Base-by-base conservation (phyloP, 2,888 invertebrate genomes). In the Trisateles emortualis region DNA sequence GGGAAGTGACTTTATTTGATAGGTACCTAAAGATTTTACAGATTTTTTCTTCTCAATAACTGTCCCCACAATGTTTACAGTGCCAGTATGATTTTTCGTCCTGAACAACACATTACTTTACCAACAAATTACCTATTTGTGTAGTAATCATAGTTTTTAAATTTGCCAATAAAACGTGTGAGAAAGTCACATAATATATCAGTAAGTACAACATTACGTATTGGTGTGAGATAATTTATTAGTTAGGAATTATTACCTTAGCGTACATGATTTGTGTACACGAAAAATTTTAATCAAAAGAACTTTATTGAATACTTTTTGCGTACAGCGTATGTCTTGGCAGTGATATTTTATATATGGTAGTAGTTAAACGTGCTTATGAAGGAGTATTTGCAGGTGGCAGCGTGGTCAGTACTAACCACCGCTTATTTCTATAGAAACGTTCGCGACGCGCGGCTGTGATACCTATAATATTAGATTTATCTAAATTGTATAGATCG, bases 381-480 rank as follows among this genome's bases (percentile, higher is more conserved):
- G 68, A 74, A 75, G 74, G 73, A 83, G 78, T 63, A 75, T 76
- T 76, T 70, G 56, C 62, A 67, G 59, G 55, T 60, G 55, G 57
- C 51, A 52, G 65, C 70, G 55, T 70, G 78, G 68, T 74, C 74
- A 72, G 70, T 49, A 70, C 66, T 49, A 29, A 14, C 36, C 51
- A 48, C 19, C 63, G 59, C 56, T 86, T 86, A 86, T 81, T 86
- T 77, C 79, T 74, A 81, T 82, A 78, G 76, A 71, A 72, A 68
- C 84, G 67, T 72, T 79, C 80, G 75, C 56, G 68, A 68, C 76
- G 76, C 68, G 74, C 69, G 78, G 83, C 51, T 56, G 70, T 59
- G 61, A 65, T 59, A 57, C 53, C 64, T 52, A 47, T 53, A 64
- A 55, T 56, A 51, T 59, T 59, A 50, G 51, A 49, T 22, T 56